Percentiles rank a stretch among this genome's conserved stretches.
phyloP scores from a whole-genome alignment of 2,888 invertebrate genomes.

The Trisateles emortualis region DNA sequence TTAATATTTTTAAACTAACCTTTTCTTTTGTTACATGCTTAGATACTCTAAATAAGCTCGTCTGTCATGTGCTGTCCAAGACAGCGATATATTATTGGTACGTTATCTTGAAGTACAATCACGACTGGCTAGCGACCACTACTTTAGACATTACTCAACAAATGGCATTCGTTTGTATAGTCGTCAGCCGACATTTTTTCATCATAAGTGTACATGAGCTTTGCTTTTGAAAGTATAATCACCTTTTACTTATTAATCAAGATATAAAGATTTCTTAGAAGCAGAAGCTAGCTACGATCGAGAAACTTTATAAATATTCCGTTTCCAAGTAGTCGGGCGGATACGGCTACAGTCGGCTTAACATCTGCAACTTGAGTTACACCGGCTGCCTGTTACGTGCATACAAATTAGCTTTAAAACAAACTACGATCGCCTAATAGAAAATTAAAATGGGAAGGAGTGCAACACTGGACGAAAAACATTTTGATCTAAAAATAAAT shows the following conservation, averaged over 20 bases:
- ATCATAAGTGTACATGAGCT: conserved; percentile 41
- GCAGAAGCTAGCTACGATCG: conserved; percentile 65
- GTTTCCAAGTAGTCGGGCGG: conserved; percentile 81
- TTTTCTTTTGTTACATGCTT: conserved; percentile 32
- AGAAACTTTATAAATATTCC: conserved; percentile 78
- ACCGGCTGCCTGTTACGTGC: conserved; percentile 79
- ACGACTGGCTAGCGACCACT: conserved; percentile 52
- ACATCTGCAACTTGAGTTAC: conserved; percentile 86
- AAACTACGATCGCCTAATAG: conserved; percentile 63
- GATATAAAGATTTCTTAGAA: conserved; percentile 74
- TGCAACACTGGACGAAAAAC: conserved; percentile 37
- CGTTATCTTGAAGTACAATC: conserved; percentile 60
- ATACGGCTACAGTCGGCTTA: conserved; percentile 80
- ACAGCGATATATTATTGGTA: conserved; percentile 57
- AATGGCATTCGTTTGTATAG: conserved; percentile 55
- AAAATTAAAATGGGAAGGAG: conserved; percentile 73
- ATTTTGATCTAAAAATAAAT: conserved; percentile 46
- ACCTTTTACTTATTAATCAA: conserved; percentile 69
- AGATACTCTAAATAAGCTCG: conserved; percentile 49
- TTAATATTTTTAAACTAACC: conserved; percentile 18
- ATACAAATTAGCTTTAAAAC: conserved; percentile 75
- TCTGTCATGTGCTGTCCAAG: conserved; percentile 54
- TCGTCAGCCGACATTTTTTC: conserved; percentile 48
- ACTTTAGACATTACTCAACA: conserved; percentile 55
- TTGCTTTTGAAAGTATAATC: conserved; percentile 52